Evolutionary conservation across 2,113 vertebrate species (phyloP).

Genomic region (Oreochromis tanganicae): DNA sequence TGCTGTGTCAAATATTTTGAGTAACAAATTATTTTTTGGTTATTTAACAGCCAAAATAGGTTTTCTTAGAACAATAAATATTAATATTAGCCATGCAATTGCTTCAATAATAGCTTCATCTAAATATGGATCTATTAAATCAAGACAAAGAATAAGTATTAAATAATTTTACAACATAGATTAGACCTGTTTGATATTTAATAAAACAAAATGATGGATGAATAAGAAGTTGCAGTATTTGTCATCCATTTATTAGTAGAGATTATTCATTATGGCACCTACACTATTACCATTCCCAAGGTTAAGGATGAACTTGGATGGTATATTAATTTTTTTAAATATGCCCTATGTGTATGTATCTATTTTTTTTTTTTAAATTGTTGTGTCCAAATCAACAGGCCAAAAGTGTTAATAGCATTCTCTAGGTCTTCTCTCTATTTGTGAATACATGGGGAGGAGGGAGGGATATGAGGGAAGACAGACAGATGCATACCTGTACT

Average conservation of each 20-base stretch:
- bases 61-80: background rate
- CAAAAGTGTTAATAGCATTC: background rate
- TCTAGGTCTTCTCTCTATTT: background rate
- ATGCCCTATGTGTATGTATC: too few relatives aligned
- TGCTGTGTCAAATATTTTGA: background rate
- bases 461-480: background rate
- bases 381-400: background rate
- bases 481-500: conserved; percentile 80
- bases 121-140: background rate
- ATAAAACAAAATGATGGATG: background rate
- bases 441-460: background rate
- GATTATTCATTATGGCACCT: background rate
- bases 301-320: background rate
- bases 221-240: background rate
- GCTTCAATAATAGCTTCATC: background rate
- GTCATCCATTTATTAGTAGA: background rate
- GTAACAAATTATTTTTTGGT: background rate
- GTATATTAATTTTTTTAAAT: background rate
- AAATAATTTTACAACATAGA: background rate
- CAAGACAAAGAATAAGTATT: background rate
- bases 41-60: background rate
- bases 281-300: background rate
- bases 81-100: background rate
- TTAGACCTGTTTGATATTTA: background rate
- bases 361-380: background rate